Evolutionary conservation across 2,888 invertebrate genomes (phyloP).

Genomic region (Orchestes rusci): DNA sequence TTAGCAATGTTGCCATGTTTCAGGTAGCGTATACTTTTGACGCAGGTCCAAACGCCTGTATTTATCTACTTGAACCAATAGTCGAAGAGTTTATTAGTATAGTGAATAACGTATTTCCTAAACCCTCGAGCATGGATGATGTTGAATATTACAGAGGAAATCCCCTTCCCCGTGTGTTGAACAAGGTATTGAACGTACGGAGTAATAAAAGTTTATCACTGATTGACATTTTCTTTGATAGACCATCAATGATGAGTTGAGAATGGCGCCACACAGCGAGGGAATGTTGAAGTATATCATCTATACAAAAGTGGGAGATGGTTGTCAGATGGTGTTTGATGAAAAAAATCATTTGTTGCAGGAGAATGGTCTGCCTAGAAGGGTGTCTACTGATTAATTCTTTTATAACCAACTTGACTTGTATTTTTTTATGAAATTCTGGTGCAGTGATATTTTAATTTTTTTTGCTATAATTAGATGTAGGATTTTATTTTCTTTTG

Average conservation of each 20-base stretch:
- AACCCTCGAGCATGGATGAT: constrained; percentile 47
- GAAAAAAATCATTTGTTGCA: constrained; percentile 47
- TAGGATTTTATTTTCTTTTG: no score
- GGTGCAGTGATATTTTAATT: not conserved
- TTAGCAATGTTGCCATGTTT: no score
- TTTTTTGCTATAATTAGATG: no score
- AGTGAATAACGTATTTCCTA: constrained; percentile 66
- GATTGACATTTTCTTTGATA: no score
- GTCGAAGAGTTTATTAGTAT: constrained; percentile 62
- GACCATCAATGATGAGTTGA: constrained; percentile 25
- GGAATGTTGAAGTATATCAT: constrained; percentile 76
- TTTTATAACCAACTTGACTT: constrained; percentile 4
- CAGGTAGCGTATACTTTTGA: constrained; percentile 95
- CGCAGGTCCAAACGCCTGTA: constrained; percentile 94
- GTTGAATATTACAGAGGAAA: constrained; percentile 54
- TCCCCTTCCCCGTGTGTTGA: constrained; percentile 29
- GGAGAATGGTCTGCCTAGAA: constrained; percentile 44
- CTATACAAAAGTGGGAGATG: constrained; percentile 74
- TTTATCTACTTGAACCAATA: constrained; percentile 73
- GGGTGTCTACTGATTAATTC: no score
- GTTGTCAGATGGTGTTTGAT: constrained; percentile 54
- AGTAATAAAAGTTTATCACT: no score
- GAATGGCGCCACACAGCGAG: constrained; percentile 26
- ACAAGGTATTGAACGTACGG: no score
- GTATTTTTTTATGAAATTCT: no score